These are phyloP conservation scores for Hartigia nigra DNA, from an alignment of 2,888 invertebrate species.

Conservation along the genomic window DNA sequence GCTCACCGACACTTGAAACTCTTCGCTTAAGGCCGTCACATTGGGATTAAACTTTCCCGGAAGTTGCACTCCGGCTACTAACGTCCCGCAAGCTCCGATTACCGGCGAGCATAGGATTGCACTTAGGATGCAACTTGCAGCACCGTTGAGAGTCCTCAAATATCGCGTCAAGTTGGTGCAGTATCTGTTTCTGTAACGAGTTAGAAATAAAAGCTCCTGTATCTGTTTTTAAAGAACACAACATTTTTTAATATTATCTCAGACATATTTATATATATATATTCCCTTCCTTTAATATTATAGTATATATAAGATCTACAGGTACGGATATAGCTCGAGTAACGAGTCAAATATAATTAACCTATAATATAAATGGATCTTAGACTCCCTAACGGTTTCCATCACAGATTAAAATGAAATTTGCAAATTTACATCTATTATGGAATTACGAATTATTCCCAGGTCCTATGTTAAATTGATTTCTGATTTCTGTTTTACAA, in stretches of 20 bases:
- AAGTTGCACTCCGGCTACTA: conserved; percentile 17
- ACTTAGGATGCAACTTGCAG: conserved; percentile 32
- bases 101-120: conserved; percentile 42
- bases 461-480: neutral
- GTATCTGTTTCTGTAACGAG: neutral
- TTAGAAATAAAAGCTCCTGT: neutral
- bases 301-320: neutral
- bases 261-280: no score
- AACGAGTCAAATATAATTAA: neutral
- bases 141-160: conserved; percentile 26
- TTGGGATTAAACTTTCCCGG: conserved; percentile 30
- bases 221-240: neutral
- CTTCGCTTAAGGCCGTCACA: conserved; percentile 22
- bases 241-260: neutral
- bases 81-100: conserved; percentile 34
- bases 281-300: no score
- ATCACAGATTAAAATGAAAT: neutral
- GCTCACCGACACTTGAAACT: conserved; percentile 30
- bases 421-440: neutral
- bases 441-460: neutral
- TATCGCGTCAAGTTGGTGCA: neutral
- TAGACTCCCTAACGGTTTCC: neutral
- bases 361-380: neutral
- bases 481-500: neutral
- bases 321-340: neutral